Conservation (phyloP, 1,140 invertebrate species). For the Brachionus sp. region DNA sequence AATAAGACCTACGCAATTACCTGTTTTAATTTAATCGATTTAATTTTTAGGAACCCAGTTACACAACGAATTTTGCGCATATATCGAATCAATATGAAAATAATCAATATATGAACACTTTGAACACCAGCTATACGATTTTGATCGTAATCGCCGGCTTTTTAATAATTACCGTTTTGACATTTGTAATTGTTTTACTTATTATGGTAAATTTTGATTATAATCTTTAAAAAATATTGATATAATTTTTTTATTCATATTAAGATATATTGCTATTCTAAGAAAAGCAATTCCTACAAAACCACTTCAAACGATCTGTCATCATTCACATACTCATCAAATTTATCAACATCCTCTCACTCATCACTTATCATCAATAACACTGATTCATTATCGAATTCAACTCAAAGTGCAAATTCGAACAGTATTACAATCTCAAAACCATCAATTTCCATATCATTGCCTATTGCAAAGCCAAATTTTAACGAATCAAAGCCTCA, state of each 20-base stretch:
- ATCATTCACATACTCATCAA: slow-evolving; percentile 21
- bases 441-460: slow-evolving; percentile 28
- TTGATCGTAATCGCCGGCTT: slow-evolving; percentile 2
- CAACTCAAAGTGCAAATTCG: slow-evolving; percentile 8
- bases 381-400: slow-evolving; percentile 6
- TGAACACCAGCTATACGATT: slow-evolving; percentile 8
- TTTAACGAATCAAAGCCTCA: slow-evolving; percentile 40
- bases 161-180: not conserved
- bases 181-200: not conserved
- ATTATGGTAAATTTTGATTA: not conserved
- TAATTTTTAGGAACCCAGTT: not conserved
- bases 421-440: slow-evolving; percentile 3
- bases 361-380: slow-evolving; percentile 31
- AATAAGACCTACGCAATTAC: slow-evolving; percentile 6
- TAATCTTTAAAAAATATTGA: not conserved
- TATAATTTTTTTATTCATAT: not conserved
- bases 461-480: slow-evolving; percentile 26
- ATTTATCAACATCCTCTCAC: slow-evolving; percentile 15
- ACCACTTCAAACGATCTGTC: not conserved
- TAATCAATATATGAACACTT: not conserved
- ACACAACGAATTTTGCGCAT: not conserved
- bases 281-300: slow-evolving; percentile 20
- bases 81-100: not conserved
- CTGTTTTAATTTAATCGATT: not conserved
- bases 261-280: slow-evolving; percentile 30